Base-by-base conservation (phyloP, 2,888 invertebrate genomes). In the Perizoma flavofasciatum region DNA sequence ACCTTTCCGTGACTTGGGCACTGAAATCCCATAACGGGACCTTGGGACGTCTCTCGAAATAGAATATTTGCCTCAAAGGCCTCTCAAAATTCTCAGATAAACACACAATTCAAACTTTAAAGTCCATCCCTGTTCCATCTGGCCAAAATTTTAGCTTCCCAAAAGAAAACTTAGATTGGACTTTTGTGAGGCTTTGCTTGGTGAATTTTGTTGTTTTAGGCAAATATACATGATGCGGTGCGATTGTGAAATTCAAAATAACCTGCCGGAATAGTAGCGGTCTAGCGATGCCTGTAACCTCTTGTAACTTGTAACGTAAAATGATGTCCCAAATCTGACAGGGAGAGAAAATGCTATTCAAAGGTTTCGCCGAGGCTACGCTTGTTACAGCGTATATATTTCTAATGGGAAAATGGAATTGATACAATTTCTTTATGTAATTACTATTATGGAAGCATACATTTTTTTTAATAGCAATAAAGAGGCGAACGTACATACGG, bases 101-200 rank as follows among this genome's bases (percentile, higher is more conserved):
- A 61, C 61, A 57, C 54, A 61, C 55, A 60, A 62, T 65, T 64
- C 44, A 45, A 59, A 63, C 64, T 62, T 66, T 63, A 63, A 49
- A 68, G 56, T 72, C 60, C 70, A 61, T 65, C 70, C 68, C 76
- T 78, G 74, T 61, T 48, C 56, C 66, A 49, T 55, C 66, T 66
- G 69, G 62, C 66, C 66, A 65, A 78, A 80, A 80, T 81, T 81
- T 77, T 73, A 79, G 74, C 71, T 67, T 71, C 81, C 58, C 71
- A 70, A 76, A 77, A 76, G 76, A 79, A 77, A 80, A 82, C 82
- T 81, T 82, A 81, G 82, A 82, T 82, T 82, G 79, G 80, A 78
- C 73, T 79, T 82, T 80, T 71, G 78, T 76, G 72, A 70, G 73
- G 75, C 70, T 75, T 74, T 71, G 67, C 59, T 62, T 70, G 66